These are phyloP conservation scores for Peromyscus maniculatus DNA, from an alignment of 2,113 vertebrate genomes.

Conservation along the genomic window DNA sequence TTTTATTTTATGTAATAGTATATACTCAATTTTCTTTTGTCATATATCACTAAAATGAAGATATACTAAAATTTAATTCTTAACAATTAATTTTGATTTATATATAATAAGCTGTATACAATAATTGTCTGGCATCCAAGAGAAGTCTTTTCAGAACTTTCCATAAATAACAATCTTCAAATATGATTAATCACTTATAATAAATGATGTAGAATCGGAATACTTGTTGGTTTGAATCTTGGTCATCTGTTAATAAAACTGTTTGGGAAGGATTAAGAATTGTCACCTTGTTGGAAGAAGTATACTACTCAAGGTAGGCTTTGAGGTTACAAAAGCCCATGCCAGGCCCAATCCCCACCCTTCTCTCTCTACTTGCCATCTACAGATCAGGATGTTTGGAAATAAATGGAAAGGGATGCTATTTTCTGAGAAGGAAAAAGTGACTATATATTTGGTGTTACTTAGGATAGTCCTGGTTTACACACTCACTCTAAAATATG, in stretches of 20 bases:
- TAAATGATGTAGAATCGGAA: not conserved
- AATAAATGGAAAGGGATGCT: not conserved
- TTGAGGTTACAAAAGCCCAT: not conserved
- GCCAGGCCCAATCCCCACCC: not conserved
- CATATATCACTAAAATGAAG: constrained; percentile 9
- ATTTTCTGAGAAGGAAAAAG: not conserved
- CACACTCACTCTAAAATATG: not conserved
- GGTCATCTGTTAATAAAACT: not conserved
- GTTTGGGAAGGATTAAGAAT: not conserved
- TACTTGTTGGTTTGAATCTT: not conserved
- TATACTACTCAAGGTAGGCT: not conserved
- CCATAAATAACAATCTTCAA: not conserved
- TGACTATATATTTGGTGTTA: not conserved
- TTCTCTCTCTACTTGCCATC: not conserved
- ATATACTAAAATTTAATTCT: constrained; percentile 48
- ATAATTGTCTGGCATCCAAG: not conserved
- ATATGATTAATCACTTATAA: not conserved
- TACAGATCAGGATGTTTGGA: not conserved
- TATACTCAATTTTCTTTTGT: not conserved
- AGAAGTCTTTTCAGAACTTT: not conserved
- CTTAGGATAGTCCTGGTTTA: not conserved
- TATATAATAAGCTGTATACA: not conserved
- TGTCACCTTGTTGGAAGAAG: not conserved
- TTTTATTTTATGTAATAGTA: not conserved
- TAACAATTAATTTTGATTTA: not conserved